phyloP scores from a whole-genome alignment of 2,888 invertebrate species.

The Athetis lepigone region DNA sequence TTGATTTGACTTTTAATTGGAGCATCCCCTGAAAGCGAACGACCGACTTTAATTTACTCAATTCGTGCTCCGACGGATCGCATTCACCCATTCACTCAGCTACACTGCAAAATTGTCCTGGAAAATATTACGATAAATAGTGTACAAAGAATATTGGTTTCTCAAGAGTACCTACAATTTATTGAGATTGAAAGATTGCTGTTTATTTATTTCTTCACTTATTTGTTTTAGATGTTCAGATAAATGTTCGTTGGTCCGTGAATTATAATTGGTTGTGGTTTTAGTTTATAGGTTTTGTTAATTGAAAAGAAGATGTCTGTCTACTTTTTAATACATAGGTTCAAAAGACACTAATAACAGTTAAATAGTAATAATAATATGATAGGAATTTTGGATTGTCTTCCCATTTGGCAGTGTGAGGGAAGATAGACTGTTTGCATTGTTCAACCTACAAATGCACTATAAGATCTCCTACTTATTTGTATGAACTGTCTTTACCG shows the following conservation, averaged over 20 bases:
- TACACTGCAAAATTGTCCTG: conserved; percentile 63
- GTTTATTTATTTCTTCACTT: conserved; percentile 16
- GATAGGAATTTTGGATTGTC: too few relatives aligned
- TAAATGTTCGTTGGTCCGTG: neutral
- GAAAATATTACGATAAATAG: conserved; percentile 64
- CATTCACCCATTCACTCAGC: conserved; percentile 46
- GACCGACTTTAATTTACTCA: conserved; percentile 68
- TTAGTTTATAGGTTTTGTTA: too few relatives aligned
- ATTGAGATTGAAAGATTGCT: conserved; percentile 29
- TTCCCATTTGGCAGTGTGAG: too few relatives aligned
- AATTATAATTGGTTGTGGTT: neutral
- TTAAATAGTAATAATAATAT: too few relatives aligned
- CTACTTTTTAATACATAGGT: too few relatives aligned
- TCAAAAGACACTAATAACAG: too few relatives aligned
- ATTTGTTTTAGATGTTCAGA: conserved; percentile 14
- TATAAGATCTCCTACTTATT: too few relatives aligned
- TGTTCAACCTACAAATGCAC: too few relatives aligned
- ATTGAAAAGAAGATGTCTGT: too few relatives aligned
- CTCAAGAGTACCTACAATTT: conserved; percentile 39
- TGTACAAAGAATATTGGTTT: conserved; percentile 58
- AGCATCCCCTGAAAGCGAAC: conserved; percentile 61
- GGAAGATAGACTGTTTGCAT: too few relatives aligned
- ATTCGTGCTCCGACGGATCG: conserved; percentile 52
- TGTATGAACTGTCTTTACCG: too few relatives aligned
- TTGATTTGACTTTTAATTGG: conserved; percentile 74